These are phyloP conservation scores for Caenorhabditis sinica DNA, from an alignment of 2,888 invertebrate species.

Conservation along the genomic window DNA sequence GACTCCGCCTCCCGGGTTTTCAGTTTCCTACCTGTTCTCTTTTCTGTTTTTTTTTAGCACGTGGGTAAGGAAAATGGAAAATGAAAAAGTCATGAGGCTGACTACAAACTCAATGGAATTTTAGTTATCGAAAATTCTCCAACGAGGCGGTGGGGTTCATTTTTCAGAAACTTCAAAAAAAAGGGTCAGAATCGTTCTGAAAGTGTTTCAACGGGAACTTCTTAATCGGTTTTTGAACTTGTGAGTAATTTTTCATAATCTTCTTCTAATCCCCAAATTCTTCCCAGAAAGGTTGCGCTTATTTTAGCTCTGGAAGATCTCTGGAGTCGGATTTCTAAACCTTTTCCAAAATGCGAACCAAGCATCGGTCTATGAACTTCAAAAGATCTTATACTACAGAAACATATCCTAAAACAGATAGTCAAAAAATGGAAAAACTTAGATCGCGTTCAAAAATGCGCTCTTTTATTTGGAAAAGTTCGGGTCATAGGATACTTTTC, in stretches of 20 bases:
- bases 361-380: background rate
- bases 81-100: background rate
- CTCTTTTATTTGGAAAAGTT: background rate
- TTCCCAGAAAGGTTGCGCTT: background rate
- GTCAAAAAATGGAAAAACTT: background rate
- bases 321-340: background rate
- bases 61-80: background rate
- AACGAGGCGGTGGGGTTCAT: too few species aligned
- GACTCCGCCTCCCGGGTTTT: constrained; percentile 47
- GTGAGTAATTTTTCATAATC: background rate
- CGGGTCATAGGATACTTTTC: constrained; percentile 22
- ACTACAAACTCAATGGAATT: background rate
- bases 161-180: too few species aligned
- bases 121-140: too few species aligned
- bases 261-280: background rate
- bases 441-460: background rate
- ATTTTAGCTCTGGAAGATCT: background rate
- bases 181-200: too few species aligned
- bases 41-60: background rate
- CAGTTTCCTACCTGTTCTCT: constrained; percentile 16
- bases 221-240: constrained; percentile 1
- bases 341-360: background rate
- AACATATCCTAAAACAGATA: too few species aligned
- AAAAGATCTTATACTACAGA: too few species aligned
- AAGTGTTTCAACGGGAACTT: too few species aligned